Evolutionary conservation across 2,797 vertebrate genomes (phyloP).

Genomic region (Gymnopithys bicolor): DNA sequence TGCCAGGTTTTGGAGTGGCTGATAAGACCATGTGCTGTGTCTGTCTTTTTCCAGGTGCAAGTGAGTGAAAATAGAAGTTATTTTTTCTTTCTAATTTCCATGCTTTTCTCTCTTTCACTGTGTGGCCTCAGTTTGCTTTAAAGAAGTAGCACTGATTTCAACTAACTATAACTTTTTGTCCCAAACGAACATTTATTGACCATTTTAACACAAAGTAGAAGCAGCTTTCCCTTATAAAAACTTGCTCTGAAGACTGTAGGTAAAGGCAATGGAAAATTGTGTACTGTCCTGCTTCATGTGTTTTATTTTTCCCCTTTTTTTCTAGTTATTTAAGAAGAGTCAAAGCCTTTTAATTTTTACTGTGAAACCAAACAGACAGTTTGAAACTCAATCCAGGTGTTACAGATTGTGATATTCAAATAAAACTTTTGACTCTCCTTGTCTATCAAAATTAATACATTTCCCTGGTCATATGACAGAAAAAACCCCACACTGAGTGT

Average conservation of each 20-base stretch:
- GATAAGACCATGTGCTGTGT: slow-evolving; percentile 21
- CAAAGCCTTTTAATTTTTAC: background rate
- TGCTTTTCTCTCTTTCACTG: background rate
- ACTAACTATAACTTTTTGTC: background rate
- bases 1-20: slow-evolving; percentile 56
- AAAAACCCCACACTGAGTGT: background rate
- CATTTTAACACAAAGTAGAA: background rate
- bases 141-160: background rate
- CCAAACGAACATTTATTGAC: background rate
- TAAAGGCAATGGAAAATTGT: background rate
- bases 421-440: background rate
- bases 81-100: background rate
- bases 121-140: background rate
- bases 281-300: background rate
- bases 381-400: background rate
- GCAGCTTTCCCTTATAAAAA: background rate
- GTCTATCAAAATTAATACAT: background rate
- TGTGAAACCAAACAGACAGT: background rate
- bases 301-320: background rate
- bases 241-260: background rate
- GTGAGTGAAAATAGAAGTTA: background rate
- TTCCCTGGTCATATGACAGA: background rate
- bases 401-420: background rate
- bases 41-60: slow-evolving; percentile 15
- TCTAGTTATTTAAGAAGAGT: background rate